Evolutionary conservation across 2,888 invertebrate species (phyloP), one percentile per base, ranked within the genome.

Genomic region (Cephus spinipes): DNA sequence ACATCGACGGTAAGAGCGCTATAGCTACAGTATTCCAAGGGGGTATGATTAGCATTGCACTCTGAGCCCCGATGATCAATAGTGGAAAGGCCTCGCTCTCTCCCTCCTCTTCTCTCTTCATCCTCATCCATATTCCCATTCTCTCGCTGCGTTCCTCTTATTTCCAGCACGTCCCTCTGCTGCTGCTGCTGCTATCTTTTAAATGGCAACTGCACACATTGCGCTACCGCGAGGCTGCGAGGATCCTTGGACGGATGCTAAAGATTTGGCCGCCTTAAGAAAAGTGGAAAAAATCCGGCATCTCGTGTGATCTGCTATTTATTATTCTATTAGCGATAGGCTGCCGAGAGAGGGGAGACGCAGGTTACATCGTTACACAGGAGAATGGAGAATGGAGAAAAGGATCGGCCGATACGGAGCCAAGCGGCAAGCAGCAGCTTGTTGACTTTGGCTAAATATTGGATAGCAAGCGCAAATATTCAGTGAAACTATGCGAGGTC

Each of bases 21-120:
- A 74, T 69, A 40, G 69, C 77, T 74, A 69, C 69, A 55, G 74
- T 73, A 75, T 81, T 76, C 81, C 81, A 85, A 86, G 89, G 88
- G 73, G 91, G 90, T 88, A 89, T 91, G 91, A 91, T 91, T 91
- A 91, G 91, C 91, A 91, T 91, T 91, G 90, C 91, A 90, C 91
- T 90, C 90, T 89, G 90, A 90, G 90, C 89, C 90, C 90, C 90
- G 91, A 91, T 91, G 91, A 91, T 91, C 91, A 91, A 91, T 91
- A 91, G 91, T 91, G 90, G 90, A 91, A 91, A 91, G 89, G 91
- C 90, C 90, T 89, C 90, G 88, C 89, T 89, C 90, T 90, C 90
- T 89, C 36, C 35, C 35, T 0, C 35, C 35, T 35, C 35, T 12
- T 40, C 36, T 40, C 36, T 40, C 15, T 40, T 40, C 12, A 4